Base-by-base conservation (phyloP, 2,888 invertebrate genomes). In the Dasysyrphus albostriatus region DNA sequence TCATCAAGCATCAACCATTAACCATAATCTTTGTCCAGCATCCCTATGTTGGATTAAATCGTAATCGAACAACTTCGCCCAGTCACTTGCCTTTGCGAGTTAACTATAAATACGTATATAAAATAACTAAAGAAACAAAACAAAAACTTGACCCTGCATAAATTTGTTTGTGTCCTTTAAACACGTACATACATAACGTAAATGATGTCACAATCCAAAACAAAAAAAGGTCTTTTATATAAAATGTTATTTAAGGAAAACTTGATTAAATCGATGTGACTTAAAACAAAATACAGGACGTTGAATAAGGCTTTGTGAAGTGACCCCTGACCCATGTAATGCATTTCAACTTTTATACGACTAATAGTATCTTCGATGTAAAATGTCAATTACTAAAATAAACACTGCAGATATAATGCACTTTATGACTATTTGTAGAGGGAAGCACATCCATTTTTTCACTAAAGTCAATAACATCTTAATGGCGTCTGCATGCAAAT, bases 1-100 rank as follows among this genome's bases (percentile, higher is more conserved):
- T 83, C 51, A 73, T 70, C 54, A 69, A 78, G 74, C 78, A 83
- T 12, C 73, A 83, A 32, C 61, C 78, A 83, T 12, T 69, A 83
- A 32, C 61, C 56, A 49, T 79, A 74, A 54, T 76, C 63, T 32
- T 19, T 49, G 14, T n/a, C 34, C 29, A 58, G 47, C 39, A 63
- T 79, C 56, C 47, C n/a, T 34, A 32, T 39, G 34, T 24, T 44
- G 9, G 24, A 42, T 32, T 7, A 47, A 72, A 56, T 70, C 32
- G 9, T n/a, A 16, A 78, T 59, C 47, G 29, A 34, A 34, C n/a
- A 24, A 49, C 14, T 49, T 49, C 2, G n/a, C n/a, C 16, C 29
- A 44, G 5, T 47, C 32, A 47, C 37, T 37, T 49, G 34, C 19
- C 8, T 51, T 0, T 5, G 29, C 3, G 34, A 49, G 32, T 44